These are phyloP conservation scores for Campoplex capitator DNA, from an alignment of 2,888 invertebrate genomes.

Conservation along the genomic window DNA sequence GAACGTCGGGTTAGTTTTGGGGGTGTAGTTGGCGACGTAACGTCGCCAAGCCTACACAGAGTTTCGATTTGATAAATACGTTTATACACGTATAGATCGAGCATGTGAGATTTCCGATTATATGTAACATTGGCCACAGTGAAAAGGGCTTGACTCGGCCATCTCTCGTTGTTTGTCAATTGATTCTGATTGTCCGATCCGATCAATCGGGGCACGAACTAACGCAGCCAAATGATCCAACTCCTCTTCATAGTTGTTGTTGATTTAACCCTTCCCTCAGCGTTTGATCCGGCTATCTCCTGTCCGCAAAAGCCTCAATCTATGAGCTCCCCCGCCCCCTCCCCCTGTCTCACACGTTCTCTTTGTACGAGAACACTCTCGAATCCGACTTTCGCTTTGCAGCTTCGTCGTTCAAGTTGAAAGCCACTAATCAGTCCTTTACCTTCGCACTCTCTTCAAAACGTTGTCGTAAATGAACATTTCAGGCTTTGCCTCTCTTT, in stretches of 20 bases:
- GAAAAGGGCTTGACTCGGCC: constrained; percentile 48
- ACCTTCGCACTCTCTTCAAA: background rate
- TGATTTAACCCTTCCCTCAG: constrained; percentile 21
- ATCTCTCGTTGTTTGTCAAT: constrained; percentile 64
- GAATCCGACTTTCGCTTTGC: constrained; percentile 23
- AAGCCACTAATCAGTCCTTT: constrained; percentile 42
- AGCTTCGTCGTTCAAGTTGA: constrained; percentile 39
- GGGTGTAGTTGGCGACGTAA: constrained; percentile 54
- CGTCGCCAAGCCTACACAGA: constrained; percentile 31
- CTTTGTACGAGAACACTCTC: constrained; percentile 6
- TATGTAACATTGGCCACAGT: constrained; percentile 52
- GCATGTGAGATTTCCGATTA: constrained; percentile 15
- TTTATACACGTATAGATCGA: background rate
- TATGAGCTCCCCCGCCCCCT: background rate
- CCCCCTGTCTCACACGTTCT: constrained; percentile 7
- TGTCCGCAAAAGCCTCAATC: constrained; percentile 15
- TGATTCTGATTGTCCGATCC: constrained; percentile 56
- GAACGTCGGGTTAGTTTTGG: constrained; percentile 46
- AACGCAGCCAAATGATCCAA: constrained; percentile 18
- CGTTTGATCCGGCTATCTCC: constrained; percentile 13
- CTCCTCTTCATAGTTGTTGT: constrained; percentile 32
- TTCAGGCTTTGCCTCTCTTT: background rate
- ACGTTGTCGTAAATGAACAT: background rate
- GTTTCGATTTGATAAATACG: constrained; percentile 22
- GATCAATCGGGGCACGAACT: constrained; percentile 44